Percentiles rank a stretch among this genome's conserved stretches.
phyloP scores from a whole-genome alignment of 2,888 invertebrate genomes.

The Synanthedon formicaeformis region DNA sequence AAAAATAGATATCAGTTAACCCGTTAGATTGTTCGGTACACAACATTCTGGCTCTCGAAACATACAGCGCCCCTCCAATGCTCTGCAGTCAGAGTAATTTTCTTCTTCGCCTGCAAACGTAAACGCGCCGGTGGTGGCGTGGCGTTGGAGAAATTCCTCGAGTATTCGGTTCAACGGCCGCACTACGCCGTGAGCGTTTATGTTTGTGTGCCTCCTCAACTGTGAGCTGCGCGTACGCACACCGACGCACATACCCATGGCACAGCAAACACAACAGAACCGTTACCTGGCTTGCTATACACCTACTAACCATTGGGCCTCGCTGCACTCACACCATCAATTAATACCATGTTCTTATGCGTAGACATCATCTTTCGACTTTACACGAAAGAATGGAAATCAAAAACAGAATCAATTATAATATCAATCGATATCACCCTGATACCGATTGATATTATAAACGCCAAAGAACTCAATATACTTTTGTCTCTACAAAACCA shows the following conservation, averaged over 20 bases:
- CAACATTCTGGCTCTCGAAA: neutral
- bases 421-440: too few relatives aligned
- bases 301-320: constrained; percentile 30
- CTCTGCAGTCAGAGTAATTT: constrained; percentile 43
- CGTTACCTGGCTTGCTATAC: constrained; percentile 56
- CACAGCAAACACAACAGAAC: constrained; percentile 61
- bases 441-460: too few relatives aligned
- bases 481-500: too few relatives aligned
- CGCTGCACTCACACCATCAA: constrained; percentile 9
- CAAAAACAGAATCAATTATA: too few relatives aligned
- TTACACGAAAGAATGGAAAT: too few relatives aligned
- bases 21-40: too few relatives aligned
- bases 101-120: constrained; percentile 47
- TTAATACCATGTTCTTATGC: neutral
- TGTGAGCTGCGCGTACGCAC: constrained; percentile 47
- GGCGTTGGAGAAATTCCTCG: constrained; percentile 65
- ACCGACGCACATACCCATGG: constrained; percentile 37
- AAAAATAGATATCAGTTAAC: too few relatives aligned
- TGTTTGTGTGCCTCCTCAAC: constrained; percentile 43
- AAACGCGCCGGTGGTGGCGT: constrained; percentile 17
- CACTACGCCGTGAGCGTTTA: constrained; percentile 38
- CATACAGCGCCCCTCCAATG: constrained; percentile 14
- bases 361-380: neutral
- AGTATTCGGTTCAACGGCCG: constrained; percentile 69
- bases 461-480: too few relatives aligned